These are phyloP conservation scores for Microtus oregoni DNA, from an alignment of 2,113 vertebrate species.

Conservation along the genomic window DNA sequence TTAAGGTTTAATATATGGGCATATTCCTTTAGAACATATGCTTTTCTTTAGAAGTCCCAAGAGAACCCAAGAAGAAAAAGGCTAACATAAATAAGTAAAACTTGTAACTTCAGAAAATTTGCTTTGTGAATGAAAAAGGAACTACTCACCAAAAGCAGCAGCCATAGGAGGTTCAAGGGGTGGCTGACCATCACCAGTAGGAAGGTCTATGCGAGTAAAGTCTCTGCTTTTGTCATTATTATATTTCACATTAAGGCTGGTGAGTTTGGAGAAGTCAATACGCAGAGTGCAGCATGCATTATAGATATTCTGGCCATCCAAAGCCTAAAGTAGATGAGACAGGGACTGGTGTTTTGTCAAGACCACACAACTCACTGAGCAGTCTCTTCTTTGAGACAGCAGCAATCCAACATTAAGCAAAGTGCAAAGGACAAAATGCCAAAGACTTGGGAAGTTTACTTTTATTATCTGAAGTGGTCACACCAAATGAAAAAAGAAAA, in stretches of 20 bases:
- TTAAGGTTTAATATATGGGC: constrained; percentile 39
- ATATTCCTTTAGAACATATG: neutral
- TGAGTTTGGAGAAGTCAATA: constrained; percentile 91
- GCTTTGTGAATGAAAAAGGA: constrained; percentile 49
- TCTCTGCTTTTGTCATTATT: constrained; percentile 94
- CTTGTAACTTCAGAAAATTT: constrained; percentile 45
- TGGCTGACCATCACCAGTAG: constrained; percentile 87
- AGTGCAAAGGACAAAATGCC: constrained; percentile 1
- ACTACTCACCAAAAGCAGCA: constrained; percentile 87
- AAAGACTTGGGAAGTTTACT: neutral
- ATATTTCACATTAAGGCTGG: constrained; percentile 91
- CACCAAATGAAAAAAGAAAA: neutral
- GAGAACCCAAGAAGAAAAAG: constrained; percentile 21
- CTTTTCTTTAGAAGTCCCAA: constrained; percentile 61
- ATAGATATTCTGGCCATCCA: constrained; percentile 92
- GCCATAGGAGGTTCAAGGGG: constrained; percentile 82
- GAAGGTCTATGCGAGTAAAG: constrained; percentile 92
- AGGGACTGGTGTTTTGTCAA: constrained; percentile 63
- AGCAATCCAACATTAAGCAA: constrained; percentile 26
- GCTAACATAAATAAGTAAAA: constrained; percentile 14
- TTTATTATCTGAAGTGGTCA: neutral
- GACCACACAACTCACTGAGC: constrained; percentile 23
- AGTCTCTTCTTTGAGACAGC: constrained; percentile 50
- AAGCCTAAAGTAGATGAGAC: constrained; percentile 83
- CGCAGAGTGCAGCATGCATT: constrained; percentile 89